phyloP scores from a whole-genome alignment of 2,113 vertebrate species.

The Raja brachyura region DNA sequence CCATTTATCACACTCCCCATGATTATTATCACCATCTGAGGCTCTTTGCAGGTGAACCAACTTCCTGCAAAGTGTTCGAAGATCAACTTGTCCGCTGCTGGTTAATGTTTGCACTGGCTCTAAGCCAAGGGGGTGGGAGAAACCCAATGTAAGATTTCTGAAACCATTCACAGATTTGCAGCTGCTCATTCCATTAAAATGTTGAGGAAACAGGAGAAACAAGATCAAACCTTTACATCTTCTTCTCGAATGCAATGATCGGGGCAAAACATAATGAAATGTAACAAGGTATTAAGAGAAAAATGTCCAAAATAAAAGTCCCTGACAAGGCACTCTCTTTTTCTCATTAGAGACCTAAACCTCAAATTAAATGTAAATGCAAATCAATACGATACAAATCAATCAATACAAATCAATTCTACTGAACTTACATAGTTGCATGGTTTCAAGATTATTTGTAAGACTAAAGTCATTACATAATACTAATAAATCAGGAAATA shows the following conservation, averaged over 20 bases:
- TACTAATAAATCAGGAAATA: neutral
- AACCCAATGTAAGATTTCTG: neutral
- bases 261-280: too few relatives aligned
- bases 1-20: neutral
- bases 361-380: neutral
- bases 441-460: neutral
- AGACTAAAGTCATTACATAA: neutral
- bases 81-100: neutral
- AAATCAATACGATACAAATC: neutral
- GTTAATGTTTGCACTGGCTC: neutral
- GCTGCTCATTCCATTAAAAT: neutral
- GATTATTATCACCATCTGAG: neutral
- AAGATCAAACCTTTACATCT: neutral
- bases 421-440: neutral
- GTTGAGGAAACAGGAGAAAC: neutral
- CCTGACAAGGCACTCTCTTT: neutral
- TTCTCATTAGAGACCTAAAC: neutral
- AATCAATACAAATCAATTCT: neutral
- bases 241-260: too few relatives aligned
- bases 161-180: neutral
- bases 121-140: neutral
- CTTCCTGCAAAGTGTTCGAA: neutral
- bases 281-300: too few relatives aligned
- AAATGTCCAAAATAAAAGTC: too few relatives aligned
- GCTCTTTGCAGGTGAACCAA: neutral